Conservation (phyloP, 2,797 vertebrate genomes). For the Sylvilagus floridanus region DNA sequence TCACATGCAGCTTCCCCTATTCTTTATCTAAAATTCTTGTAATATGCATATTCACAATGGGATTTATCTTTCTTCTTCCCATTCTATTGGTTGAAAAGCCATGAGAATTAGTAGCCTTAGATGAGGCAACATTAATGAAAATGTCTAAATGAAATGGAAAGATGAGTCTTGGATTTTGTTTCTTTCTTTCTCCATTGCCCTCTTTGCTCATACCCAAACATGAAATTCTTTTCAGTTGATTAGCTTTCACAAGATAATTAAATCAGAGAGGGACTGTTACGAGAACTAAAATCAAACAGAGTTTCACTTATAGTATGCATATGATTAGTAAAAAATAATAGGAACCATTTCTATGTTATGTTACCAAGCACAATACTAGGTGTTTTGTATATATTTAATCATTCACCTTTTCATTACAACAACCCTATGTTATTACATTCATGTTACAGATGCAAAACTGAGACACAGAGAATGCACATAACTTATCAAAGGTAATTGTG, state of each 20-base stretch:
- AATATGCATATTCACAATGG: neutral
- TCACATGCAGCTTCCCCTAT: too few species aligned
- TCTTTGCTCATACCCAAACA: neutral
- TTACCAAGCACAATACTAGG: neutral
- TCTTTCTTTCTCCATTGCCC: neutral
- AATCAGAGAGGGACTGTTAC: neutral
- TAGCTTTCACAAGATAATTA: neutral
- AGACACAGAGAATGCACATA: neutral
- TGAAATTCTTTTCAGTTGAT: neutral
- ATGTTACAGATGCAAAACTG: neutral
- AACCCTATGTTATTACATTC: neutral
- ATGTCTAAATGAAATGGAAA: constrained; percentile 17
- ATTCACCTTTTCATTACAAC: neutral
- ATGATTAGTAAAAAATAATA: neutral
- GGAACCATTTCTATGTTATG: neutral
- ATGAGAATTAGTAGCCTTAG: neutral
- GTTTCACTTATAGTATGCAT: neutral
- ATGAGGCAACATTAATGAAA: neutral
- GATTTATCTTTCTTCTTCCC: neutral
- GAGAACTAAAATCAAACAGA: neutral
- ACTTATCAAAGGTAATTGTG: neutral
- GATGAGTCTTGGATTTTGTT: neutral
- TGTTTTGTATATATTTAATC: neutral
- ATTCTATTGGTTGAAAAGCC: neutral
- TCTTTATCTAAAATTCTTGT: neutral